These are phyloP conservation scores for Apotomis betuletana DNA, from an alignment of 2,888 invertebrate species.

Conservation along the genomic window DNA sequence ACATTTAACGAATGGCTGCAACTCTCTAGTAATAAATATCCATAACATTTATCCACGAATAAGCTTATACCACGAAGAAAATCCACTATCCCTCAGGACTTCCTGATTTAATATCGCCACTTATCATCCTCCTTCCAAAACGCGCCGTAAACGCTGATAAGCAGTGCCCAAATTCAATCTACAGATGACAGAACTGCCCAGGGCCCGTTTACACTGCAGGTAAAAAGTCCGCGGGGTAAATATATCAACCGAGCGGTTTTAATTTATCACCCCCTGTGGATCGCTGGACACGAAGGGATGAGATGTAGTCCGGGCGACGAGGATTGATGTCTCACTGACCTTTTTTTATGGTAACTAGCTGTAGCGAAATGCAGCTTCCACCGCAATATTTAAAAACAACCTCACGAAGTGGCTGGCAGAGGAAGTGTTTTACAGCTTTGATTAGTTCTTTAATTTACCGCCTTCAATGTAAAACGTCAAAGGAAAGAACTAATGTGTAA, in stretches of 20 bases:
- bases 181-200: slow-evolving; percentile 59
- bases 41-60: too few relatives aligned
- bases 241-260: slow-evolving; percentile 51
- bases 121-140: slow-evolving; percentile 1
- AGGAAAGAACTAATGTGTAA: too few relatives aligned
- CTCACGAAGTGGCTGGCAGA: too few relatives aligned
- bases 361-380: too few relatives aligned
- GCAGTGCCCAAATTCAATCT: slow-evolving; percentile 51
- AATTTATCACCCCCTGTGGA: slow-evolving; percentile 59
- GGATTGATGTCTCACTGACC: slow-evolving; percentile 42
- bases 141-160: background rate
- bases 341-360: background rate
- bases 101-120: background rate
- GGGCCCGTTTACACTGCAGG: slow-evolving; percentile 42
- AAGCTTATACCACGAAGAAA: too few relatives aligned
- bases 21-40: too few relatives aligned
- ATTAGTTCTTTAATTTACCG: too few relatives aligned
- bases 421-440: too few relatives aligned
- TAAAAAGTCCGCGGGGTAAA: slow-evolving; percentile 39
- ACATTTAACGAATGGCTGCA: too few relatives aligned
- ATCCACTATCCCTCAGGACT: too few relatives aligned
- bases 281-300: slow-evolving; percentile 47
- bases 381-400: too few relatives aligned
- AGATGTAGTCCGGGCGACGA: slow-evolving; percentile 34
- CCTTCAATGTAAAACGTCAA: too few relatives aligned